phyloP scores from a whole-genome alignment of 2,113 vertebrate genomes.

The Crotalus viridis region DNA sequence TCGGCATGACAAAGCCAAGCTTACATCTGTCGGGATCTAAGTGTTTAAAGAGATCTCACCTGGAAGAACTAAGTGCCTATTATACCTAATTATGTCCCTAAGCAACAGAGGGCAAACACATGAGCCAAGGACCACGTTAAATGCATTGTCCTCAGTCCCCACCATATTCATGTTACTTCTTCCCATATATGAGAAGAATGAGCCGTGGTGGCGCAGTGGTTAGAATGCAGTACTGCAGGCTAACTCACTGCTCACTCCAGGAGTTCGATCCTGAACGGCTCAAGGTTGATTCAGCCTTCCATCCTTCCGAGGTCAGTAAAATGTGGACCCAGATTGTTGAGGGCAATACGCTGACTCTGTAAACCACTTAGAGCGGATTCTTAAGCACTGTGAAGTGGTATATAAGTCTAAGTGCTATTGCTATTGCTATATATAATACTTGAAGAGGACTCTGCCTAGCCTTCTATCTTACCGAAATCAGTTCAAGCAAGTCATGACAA shows the following conservation, averaged over 20 bases:
- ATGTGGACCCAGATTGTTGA: too few relatives aligned
- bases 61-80: neutral
- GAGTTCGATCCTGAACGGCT: too few relatives aligned
- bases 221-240: too few relatives aligned
- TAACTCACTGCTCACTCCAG: too few relatives aligned
- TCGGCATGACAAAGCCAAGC: neutral
- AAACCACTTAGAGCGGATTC: too few relatives aligned
- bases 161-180: neutral
- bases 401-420: too few relatives aligned
- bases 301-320: too few relatives aligned
- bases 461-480: neutral
- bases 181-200: neutral
- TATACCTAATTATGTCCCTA: neutral
- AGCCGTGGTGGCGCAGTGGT: too few relatives aligned
- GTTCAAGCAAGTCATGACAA: neutral
- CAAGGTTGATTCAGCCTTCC: too few relatives aligned
- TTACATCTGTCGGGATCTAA: neutral
- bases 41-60: neutral
- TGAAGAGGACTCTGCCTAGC: neutral
- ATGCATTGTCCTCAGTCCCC: neutral
- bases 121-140: neutral
- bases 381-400: too few relatives aligned
- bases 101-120: neutral
- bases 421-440: neutral
- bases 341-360: too few relatives aligned